phyloP scores from a whole-genome alignment of 2,888 invertebrate species.

The Epistrophe grossulariae region DNA sequence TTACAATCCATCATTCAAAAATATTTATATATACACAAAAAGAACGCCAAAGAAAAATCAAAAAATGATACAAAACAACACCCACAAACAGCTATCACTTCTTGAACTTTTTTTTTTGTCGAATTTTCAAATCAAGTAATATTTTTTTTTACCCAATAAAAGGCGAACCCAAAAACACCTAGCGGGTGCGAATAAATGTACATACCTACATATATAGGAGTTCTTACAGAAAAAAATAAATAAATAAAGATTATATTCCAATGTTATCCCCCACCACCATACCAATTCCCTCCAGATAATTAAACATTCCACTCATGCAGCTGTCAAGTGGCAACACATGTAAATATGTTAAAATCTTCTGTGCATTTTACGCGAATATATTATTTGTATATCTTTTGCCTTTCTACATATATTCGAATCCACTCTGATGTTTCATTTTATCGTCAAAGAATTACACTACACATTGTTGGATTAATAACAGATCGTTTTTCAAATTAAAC shows the following conservation, averaged over 20 bases:
- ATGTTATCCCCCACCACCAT: slow-evolving; percentile 13
- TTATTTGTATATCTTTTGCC: slow-evolving; percentile 19
- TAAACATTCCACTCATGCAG: slow-evolving; percentile 75
- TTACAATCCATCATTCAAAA: slow-evolving; percentile 67
- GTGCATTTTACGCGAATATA: slow-evolving; percentile 59
- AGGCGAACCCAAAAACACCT: slow-evolving; percentile 20
- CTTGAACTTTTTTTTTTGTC: slow-evolving; percentile 39
- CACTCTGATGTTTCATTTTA: background rate
- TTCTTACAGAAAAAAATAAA: background rate
- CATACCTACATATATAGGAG: background rate
- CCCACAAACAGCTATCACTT: slow-evolving; percentile 28
- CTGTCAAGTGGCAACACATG: slow-evolving; percentile 75
- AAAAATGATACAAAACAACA: slow-evolving; percentile 13
- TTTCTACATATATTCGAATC: background rate
- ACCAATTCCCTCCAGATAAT: slow-evolving; percentile 64
- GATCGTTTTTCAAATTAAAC: background rate
- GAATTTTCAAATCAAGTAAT: slow-evolving; percentile 50
- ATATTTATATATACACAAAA: background rate
- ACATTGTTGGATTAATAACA: background rate
- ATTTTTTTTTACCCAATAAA: slow-evolving; percentile 30
- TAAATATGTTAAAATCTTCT: slow-evolving; percentile 70
- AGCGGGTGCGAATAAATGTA: background rate
- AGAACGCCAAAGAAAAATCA: background rate
- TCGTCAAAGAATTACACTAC: slow-evolving; percentile 5
- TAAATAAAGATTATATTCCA: slow-evolving; percentile 8